Conservation (phyloP, 2,888 invertebrate genomes). For the Clanis bilineata region DNA sequence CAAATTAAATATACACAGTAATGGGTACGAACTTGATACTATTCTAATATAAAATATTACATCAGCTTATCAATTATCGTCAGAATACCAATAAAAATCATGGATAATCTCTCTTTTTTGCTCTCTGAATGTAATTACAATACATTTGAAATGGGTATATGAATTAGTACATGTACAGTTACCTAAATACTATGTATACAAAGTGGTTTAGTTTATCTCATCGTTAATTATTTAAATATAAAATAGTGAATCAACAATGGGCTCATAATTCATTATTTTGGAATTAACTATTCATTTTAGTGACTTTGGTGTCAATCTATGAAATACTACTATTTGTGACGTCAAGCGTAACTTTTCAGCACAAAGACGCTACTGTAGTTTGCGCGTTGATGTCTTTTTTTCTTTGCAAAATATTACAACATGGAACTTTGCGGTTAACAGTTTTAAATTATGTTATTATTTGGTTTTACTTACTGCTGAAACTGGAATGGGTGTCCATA, state of each 20-base stretch:
- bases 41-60: too few relatives aligned
- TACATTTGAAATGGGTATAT: too few relatives aligned
- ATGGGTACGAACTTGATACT: too few relatives aligned
- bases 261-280: not conserved
- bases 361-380: not conserved
- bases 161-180: too few relatives aligned
- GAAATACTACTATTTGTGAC: not conserved
- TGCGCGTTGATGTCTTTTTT: constrained; percentile 54
- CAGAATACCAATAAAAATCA: too few relatives aligned
- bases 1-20: too few relatives aligned
- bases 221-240: not conserved
- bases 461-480: constrained; percentile 62
- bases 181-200: too few relatives aligned
- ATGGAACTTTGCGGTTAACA: not conserved
- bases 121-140: too few relatives aligned
- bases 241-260: not conserved
- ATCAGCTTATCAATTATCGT: too few relatives aligned
- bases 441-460: not conserved
- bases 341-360: not conserved
- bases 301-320: not conserved
- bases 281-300: not conserved
- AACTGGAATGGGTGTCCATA: constrained; percentile 50
- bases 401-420: not conserved
- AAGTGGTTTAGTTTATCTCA: too few relatives aligned
- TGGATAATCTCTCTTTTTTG: too few relatives aligned